phyloP scores from a whole-genome alignment of 1,140 invertebrate species.

The Heliothis subflexa region DNA sequence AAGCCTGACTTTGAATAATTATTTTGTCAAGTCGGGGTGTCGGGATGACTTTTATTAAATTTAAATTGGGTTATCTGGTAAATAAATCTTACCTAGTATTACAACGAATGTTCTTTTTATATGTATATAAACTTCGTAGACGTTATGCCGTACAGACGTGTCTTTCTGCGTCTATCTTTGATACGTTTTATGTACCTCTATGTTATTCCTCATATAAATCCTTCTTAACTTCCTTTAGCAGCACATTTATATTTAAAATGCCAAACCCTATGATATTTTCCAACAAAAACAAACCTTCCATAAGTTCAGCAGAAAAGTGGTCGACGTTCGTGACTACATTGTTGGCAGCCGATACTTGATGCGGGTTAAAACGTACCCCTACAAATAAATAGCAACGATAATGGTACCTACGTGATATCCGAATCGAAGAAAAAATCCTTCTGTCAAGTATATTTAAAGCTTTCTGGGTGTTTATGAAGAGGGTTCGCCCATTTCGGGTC shows the following conservation, averaged over 20 bases:
- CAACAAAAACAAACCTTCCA: constrained; percentile 22
- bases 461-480: constrained; percentile 42
- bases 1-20: too few relatives aligned
- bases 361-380: constrained; percentile 46
- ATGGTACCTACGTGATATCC: constrained; percentile 56
- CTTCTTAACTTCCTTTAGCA: neutral
- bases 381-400: constrained; percentile 60
- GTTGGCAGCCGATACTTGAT: constrained; percentile 47
- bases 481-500: constrained; percentile 13
- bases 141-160: too few relatives aligned
- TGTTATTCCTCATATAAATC: too few relatives aligned
- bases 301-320: constrained; percentile 50
- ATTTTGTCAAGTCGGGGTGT: too few relatives aligned
- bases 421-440: constrained; percentile 40
- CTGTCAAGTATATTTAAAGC: constrained; percentile 56
- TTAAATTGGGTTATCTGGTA: too few relatives aligned
- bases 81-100: too few relatives aligned
- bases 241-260: neutral
- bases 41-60: too few relatives aligned
- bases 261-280: neutral
- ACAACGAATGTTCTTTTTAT: too few relatives aligned
- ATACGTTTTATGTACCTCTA: too few relatives aligned
- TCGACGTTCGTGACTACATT: constrained; percentile 60
- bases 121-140: too few relatives aligned
- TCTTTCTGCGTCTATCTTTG: too few relatives aligned